A percentile compares a stretch with the other conserved stretches of the same genome.
Conservation (phyloP, 2,113 vertebrate genomes). For the Carassius auratus region DNA sequence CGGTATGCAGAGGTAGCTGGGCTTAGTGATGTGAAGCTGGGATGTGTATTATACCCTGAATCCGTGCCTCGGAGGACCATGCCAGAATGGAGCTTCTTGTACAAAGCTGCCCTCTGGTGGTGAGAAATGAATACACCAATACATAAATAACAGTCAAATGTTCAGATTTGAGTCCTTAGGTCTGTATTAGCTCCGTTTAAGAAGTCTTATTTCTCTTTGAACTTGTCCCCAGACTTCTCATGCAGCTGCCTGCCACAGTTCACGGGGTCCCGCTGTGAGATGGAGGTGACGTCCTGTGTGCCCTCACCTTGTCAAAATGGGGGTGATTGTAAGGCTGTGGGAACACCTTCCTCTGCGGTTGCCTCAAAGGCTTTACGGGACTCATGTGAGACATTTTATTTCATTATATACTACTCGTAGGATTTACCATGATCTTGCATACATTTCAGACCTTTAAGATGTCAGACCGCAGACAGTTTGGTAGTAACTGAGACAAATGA, state of each 20-base stretch:
- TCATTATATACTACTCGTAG: background rate
- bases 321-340: conserved; percentile 84
- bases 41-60: conserved; percentile 92
- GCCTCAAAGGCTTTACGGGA: conserved; percentile 85
- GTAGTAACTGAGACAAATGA: background rate
- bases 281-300: conserved; percentile 87
- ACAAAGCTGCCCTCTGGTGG: conserved; percentile 83
- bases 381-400: conserved; percentile 82
- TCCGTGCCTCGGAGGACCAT: conserved; percentile 84
- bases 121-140: background rate
- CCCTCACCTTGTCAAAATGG: conserved; percentile 91
- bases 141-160: background rate
- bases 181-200: background rate
- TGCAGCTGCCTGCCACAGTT: conserved; percentile 89
- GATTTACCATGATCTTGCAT: background rate
- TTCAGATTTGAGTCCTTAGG: background rate
- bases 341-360: conserved; percentile 86
- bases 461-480: background rate
- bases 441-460: background rate
- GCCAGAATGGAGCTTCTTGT: conserved; percentile 90
- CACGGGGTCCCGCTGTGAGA: conserved; percentile 91
- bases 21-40: conserved; percentile 87
- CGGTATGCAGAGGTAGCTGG: conserved; percentile 90
- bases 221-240: conserved; percentile 78
- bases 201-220: background rate